phyloP scores from a whole-genome alignment of 1,140 invertebrate genomes.

The Homarus americanus region DNA sequence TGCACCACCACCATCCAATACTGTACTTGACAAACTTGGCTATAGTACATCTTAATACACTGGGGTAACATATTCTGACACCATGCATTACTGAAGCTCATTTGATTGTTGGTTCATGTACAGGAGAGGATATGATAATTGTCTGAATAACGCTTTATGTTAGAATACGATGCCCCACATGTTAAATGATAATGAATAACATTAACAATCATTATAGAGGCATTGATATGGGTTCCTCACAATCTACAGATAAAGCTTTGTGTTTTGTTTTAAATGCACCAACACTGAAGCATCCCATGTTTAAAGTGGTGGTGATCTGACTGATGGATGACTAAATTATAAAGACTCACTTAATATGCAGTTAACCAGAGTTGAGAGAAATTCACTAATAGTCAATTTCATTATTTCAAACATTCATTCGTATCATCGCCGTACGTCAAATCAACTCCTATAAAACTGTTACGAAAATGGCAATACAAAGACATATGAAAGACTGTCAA shows the following conservation, averaged over 20 bases:
- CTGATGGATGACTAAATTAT: neutral
- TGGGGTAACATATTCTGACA: neutral
- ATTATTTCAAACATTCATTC: neutral
- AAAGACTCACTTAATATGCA: neutral
- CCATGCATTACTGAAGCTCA: neutral
- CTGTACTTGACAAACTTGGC: too few species aligned
- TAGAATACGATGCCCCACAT: neutral
- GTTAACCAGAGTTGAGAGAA: neutral
- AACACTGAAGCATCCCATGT: neutral
- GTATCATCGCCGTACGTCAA: slow-evolving; percentile 3
- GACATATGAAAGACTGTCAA: slow-evolving; percentile 53
- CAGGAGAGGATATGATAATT: neutral
- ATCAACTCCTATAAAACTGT: slow-evolving; percentile 32
- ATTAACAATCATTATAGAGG: neutral
- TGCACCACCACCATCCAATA: too few species aligned
- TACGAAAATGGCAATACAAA: slow-evolving; percentile 54
- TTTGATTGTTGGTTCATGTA: neutral
- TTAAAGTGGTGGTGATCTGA: neutral
- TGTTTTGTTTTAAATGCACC: neutral
- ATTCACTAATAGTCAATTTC: neutral
- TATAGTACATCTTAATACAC: too few species aligned
- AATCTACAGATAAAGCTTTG: neutral
- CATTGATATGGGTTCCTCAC: neutral
- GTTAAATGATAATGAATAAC: too few species aligned
- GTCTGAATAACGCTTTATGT: neutral